Evolutionary conservation across 2,113 vertebrate genomes (phyloP).

Genomic region (Plotosus lineatus): DNA sequence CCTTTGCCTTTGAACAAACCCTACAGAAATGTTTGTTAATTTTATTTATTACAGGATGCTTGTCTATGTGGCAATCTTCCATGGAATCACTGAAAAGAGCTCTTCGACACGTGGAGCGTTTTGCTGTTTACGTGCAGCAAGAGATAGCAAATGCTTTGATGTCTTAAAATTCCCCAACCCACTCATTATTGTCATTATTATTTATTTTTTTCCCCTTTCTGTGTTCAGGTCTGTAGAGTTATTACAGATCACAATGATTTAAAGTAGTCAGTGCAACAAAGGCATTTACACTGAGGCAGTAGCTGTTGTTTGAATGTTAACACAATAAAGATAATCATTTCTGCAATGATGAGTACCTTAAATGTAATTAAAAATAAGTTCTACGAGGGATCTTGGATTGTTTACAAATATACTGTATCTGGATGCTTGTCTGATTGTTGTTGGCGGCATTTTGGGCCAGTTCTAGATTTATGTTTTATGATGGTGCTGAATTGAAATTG

Average conservation of each 20-base stretch:
- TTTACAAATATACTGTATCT: conserved; percentile 63
- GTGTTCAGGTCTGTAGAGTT: conserved; percentile 61
- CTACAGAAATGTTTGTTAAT: conserved; percentile 84
- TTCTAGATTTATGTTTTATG: conserved; percentile 24
- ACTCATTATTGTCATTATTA: conserved; percentile 68
- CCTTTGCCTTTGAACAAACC: conserved; percentile 79
- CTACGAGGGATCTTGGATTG: conserved; percentile 65
- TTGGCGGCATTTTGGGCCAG: background rate
- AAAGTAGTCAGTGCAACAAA: conserved; percentile 70
- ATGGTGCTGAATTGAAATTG: conserved; percentile 13
- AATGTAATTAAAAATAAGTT: conserved; percentile 68
- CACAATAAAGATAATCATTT: conserved; percentile 72
- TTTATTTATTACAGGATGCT: conserved; percentile 81
- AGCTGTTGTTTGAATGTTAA: conserved; percentile 66
- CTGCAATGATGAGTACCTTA: conserved; percentile 71
- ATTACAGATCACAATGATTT: conserved; percentile 69
- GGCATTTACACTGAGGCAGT: conserved; percentile 65
- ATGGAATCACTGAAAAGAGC: conserved; percentile 75
- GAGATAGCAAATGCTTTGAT: conserved; percentile 77
- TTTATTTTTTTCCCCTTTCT: conserved; percentile 57
- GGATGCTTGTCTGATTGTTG: too few relatives aligned
- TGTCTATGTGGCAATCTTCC: conserved; percentile 82
- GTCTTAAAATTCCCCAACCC: conserved; percentile 62
- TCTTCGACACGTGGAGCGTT: conserved; percentile 69
- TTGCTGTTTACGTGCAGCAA: conserved; percentile 71